Evolutionary conservation across 1,140 invertebrate species (phyloP), one percentile per base, ranked within the genome.

Genomic region (Paralvinella palmiformis): DNA sequence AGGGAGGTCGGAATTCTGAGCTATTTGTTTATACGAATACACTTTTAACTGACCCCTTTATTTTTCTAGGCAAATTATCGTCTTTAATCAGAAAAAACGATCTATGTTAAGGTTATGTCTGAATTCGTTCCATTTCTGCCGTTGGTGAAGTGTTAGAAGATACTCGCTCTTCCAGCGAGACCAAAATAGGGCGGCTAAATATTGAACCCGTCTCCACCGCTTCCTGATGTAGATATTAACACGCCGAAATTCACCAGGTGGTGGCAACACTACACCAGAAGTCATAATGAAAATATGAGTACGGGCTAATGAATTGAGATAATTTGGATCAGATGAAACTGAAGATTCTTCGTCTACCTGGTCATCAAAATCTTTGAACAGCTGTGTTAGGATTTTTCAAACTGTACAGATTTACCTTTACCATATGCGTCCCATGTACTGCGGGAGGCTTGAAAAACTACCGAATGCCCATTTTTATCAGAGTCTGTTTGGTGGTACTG

Each of bases 341-440:
- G 6, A 20, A 27, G 29, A 36, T 50, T 73, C 15, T 17, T 59
- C 55, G 20, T 63, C 36, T 4, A 67, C 52, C 24, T 31, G 17
- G 17, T n/a, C n/a, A 20, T 36, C 17, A 13, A 59, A 61, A 50
- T 67, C 44, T 20, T 22, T 22, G 15, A 59, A 10, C 10, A 59
- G 4, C 2, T 17, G 15, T 15, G 53, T 44, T 20, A 64, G n/a
- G 15, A 45, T 27, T 29, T 15, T 27, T 59, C 13, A 17, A 36
- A 29, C 5, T 63, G 60, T 15, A 57, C n/a, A 22, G 36, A 69
- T 62, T 24, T 66, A 15, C 24, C 62, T 32, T 35, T 65, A 57
- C 66, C 66, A 65, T 31, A 65, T 63, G 13, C 66, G 62, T 22
- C 66, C 66, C 33, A 68, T 56, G 32, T 36, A 58, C 66, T 17